Conservation (phyloP, 2,113 vertebrate genomes). For the Megalops atlanticus region DNA sequence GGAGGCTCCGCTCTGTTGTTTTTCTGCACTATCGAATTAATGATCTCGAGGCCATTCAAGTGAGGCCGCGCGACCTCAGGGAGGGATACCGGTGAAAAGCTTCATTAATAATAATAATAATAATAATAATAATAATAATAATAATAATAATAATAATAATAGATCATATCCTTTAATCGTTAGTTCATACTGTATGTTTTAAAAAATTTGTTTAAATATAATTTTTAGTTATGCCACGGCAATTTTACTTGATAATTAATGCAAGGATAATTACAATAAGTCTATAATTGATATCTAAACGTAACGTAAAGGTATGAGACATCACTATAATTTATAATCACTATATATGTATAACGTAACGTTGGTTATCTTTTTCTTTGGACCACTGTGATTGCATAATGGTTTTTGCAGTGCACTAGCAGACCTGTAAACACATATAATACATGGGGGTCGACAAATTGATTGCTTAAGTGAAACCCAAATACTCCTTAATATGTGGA, state of each 20-base stretch:
- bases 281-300: too few relatives aligned
- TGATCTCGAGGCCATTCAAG: constrained; percentile 39
- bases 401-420: not conserved
- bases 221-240: too few relatives aligned
- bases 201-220: too few relatives aligned
- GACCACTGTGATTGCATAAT: not conserved
- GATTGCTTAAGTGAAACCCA: constrained; percentile 18
- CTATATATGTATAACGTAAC: too few relatives aligned
- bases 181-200: too few relatives aligned
- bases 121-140: not conserved
- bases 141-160: not conserved
- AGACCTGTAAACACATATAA: constrained; percentile 18
- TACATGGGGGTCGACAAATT: constrained; percentile 11
- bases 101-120: constrained; percentile 22
- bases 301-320: too few relatives aligned
- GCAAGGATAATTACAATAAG: too few relatives aligned
- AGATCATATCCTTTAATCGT: too few relatives aligned
- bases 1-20: constrained; percentile 58
- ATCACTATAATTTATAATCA: too few relatives aligned
- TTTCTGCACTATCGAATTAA: constrained; percentile 51
- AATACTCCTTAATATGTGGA: constrained; percentile 5
- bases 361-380: not conserved
- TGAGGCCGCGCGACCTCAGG: not conserved
- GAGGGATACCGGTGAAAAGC: not conserved
- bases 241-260: too few relatives aligned